These are phyloP conservation scores for Meteorus sp. DNA, from an alignment of 1,140 invertebrate species.

Conservation along the genomic window DNA sequence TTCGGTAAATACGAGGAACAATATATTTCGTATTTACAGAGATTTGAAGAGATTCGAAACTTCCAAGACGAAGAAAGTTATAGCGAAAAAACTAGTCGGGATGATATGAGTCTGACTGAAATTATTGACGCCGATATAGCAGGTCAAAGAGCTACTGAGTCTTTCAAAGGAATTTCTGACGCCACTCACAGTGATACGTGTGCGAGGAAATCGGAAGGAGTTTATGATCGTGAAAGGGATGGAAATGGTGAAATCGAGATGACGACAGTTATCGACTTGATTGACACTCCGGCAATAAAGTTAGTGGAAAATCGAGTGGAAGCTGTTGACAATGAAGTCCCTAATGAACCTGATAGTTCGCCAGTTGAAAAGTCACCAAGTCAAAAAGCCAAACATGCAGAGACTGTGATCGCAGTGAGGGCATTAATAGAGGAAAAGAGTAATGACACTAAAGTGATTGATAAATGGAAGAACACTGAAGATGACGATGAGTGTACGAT, in stretches of 20 bases:
- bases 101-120: conserved; percentile 43
- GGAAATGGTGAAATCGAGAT: conserved; percentile 13
- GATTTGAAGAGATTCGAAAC: conserved; percentile 40
- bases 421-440: conserved; percentile 33
- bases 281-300: not conserved
- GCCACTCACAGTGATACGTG: not conserved
- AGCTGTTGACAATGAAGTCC: not conserved
- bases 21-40: conserved; percentile 45
- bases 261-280: conserved; percentile 29
- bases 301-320: conserved; percentile 16
- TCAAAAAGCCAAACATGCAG: conserved; percentile 16
- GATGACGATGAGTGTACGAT: conserved; percentile 35
- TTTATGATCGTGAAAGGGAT: conserved; percentile 43
- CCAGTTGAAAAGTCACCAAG: not conserved
- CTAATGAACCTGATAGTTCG: not conserved
- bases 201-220: not conserved
- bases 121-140: conserved; percentile 35
- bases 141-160: not conserved
- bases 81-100: conserved; percentile 31
- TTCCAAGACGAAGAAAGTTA: conserved; percentile 30
- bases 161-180: not conserved
- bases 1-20: conserved; percentile 49
- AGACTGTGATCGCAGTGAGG: conserved; percentile 32
- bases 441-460: not conserved
- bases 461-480: conserved; percentile 27